These are phyloP conservation scores for Rhadina sibilatrix DNA, from an alignment of 2,113 vertebrate genomes.

Conservation along the genomic window DNA sequence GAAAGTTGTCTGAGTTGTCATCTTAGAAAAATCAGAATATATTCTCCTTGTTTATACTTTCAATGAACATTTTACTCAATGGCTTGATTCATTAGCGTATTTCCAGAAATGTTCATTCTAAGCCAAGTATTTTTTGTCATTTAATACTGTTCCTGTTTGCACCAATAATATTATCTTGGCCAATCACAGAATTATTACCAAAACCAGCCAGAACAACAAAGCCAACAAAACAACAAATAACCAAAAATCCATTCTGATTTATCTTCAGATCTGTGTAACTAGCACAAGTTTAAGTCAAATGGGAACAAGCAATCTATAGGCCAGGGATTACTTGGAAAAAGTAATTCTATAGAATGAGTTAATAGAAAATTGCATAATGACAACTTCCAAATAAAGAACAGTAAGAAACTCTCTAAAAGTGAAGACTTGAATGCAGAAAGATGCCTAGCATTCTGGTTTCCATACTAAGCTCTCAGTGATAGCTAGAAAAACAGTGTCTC, in stretches of 20 bases:
- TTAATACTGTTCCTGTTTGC: background rate
- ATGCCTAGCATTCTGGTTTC: background rate
- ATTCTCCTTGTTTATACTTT: background rate
- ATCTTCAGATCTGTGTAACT: background rate
- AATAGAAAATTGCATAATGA: background rate
- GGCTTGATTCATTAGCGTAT: background rate
- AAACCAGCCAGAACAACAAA: background rate
- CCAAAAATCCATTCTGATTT: background rate
- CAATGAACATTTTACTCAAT: background rate
- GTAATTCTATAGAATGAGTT: background rate
- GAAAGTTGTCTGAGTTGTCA: background rate
- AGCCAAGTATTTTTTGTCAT: background rate
- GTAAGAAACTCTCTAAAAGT: background rate
- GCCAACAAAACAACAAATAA: background rate
- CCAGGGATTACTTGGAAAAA: background rate
- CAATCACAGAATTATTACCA: background rate
- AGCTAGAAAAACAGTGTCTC: background rate
- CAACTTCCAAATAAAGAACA: background rate
- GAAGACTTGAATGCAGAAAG: background rate
- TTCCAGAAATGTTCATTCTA: background rate
- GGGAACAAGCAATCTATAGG: background rate
- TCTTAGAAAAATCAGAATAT: background rate
- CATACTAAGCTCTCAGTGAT: background rate
- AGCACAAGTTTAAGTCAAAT: background rate
- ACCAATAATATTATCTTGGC: background rate